These are phyloP conservation scores for Onychomys leucogaster DNA, from an alignment of 2,797 vertebrate genomes.

Conservation along the genomic window DNA sequence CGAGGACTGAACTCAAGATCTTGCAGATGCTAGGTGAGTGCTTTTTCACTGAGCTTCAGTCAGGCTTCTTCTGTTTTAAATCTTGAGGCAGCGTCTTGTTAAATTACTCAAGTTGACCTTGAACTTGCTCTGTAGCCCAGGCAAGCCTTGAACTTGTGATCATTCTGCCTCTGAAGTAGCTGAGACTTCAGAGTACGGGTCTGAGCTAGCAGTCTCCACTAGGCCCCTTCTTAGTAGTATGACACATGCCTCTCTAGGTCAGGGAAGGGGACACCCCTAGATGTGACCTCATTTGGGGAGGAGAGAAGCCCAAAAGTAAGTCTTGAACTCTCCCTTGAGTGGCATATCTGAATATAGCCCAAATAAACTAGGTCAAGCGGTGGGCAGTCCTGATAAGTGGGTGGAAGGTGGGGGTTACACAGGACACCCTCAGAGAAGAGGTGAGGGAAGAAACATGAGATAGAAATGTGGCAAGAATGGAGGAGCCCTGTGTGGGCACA, in stretches of 20 bases:
- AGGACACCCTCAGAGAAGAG: slow-evolving; percentile 4
- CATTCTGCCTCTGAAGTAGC: neutral
- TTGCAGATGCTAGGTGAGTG: neutral
- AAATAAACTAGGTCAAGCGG: neutral
- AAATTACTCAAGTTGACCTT: neutral
- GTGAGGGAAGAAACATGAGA: neutral
- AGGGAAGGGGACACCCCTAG: neutral
- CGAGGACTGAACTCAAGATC: neutral
- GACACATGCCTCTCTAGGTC: neutral
- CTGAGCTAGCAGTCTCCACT: neutral
- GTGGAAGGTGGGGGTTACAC: slow-evolving; percentile 17
- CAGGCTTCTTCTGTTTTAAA: neutral
- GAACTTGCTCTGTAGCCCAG: neutral
- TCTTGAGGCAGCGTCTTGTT: neutral
- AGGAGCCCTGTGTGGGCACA: neutral
- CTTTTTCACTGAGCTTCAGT: neutral
- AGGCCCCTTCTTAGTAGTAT: neutral
- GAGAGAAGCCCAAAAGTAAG: neutral
- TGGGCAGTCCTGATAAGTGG: neutral
- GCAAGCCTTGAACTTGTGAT: neutral
- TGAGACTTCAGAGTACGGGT: neutral
- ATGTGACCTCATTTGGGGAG: neutral
- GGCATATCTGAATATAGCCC: slow-evolving; percentile 36
- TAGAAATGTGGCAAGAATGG: slow-evolving; percentile 9
- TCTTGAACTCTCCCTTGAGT: neutral